Evolutionary conservation across 2,797 vertebrate species (phyloP), one percentile per base, ranked within the genome.

Genomic region (Peromyscus attwateri): DNA sequence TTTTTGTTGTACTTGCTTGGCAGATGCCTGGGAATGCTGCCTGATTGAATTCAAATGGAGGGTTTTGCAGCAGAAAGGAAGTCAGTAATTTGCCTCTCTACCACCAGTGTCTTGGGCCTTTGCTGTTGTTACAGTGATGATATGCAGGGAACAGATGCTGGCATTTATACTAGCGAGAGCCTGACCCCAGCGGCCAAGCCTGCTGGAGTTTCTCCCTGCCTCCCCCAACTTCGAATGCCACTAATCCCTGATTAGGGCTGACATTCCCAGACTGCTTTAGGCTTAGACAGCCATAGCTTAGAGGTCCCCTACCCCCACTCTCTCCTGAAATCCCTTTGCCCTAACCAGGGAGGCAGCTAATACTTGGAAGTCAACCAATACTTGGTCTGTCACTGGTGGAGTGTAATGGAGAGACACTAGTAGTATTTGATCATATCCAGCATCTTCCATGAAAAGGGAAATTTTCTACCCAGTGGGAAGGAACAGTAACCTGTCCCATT

Each of bases 221-320:
- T 68, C 66, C 88, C 87, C 83, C 64, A n/a, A 19, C 52, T 70
- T 37, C 0, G 0, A 71, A 81, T 31, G 66, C 49, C 64, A 52
- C 87, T 97, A 97, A 97, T 98, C 96, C 88, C n/a, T 0, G 96
- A 97, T 97, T 85, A 95, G 82, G 94, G 91, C 16, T 85, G 96
- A 71, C 37, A 52, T 43, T 89, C 62, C 29, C 10, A 87, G 77
- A 77, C 71, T 1, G 31, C 55, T 3, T 9, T n/a, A 0, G 5
- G 49, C 49, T 13, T 21, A 6, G 75, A 29, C 29, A 79, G 66
- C 83, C 83, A 13, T 37, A 34, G 92, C 64, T 95, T 83, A 94
- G 43, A 1, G 40, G 16, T 16, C 40, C 16, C 10, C 64, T 2
- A 12, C 46, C n/a, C 70, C 81, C 2, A 34, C 43, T 64, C 76